Base-by-base conservation (phyloP, 2,888 invertebrate species). In the Halictus quadricinctus region DNA sequence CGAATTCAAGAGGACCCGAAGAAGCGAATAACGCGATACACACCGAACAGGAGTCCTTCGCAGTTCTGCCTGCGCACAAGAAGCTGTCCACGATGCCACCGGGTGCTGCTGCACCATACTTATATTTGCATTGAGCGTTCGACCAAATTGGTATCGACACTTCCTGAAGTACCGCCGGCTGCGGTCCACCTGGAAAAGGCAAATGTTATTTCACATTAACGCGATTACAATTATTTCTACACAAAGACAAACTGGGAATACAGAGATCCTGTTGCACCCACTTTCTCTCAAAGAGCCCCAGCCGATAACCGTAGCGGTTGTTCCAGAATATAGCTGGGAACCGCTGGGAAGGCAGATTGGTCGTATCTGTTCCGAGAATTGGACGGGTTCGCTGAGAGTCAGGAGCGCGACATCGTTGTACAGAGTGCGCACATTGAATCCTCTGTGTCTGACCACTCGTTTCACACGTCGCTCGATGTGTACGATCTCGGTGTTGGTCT, bases 41-140 rank as follows among this genome's bases (percentile, higher is more conserved):
- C 96, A 98, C 98, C 95, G 98, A 98, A 94, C 98, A 98, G 36
- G 98, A 98, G 95, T 98, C 98, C 95, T 96, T 97, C 85, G 96
- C 96, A 18, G 97, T 97, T 95, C 96, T 96, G 1, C 98, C 98
- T 74, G 98, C 98, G 93, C 98, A 98, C 12, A 98, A 95, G 96
- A 98, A 98, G 91, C 97, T 97, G 15, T 97, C 97, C 1, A 98
- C 97, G 82, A 98, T 98, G 43, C 98, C 98, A 15, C 98, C 98
- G 0, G 98, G 97, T n/a, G 98, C 98, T 0, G 97, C 97, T 15
- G 96, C 95, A 36, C 98, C 98, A 93, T 98, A 98, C 93, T 97
- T 98, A 36, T 95, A 93, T 83, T 96, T 96, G 92, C 98, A 98
- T 88, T 97, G 97, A 0, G 95, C 90, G 94, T 98, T 98, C 0